Conservation (phyloP, 2,113 vertebrate genomes). For the Leucoraja erinaceus region DNA sequence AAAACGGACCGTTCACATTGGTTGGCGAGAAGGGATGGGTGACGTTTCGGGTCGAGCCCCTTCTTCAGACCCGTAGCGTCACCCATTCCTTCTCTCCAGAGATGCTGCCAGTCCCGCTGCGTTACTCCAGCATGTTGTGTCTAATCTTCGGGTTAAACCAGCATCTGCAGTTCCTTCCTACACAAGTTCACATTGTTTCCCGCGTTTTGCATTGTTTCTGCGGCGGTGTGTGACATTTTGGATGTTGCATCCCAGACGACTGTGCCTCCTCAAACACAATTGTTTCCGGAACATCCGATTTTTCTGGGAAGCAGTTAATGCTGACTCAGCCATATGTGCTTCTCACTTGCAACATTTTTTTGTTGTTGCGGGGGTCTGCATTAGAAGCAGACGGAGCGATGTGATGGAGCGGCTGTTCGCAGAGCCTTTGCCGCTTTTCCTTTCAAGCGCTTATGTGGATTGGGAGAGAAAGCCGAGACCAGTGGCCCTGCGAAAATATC, state of each 20-base stretch:
- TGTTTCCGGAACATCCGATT: conserved; percentile 17
- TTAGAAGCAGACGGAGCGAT: not conserved
- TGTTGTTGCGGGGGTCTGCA: not conserved
- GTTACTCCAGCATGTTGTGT: too few relatives aligned
- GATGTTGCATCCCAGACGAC: not conserved
- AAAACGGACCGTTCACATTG: too few relatives aligned
- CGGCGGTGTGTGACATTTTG: not conserved
- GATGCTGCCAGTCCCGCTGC: too few relatives aligned
- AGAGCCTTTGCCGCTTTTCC: not conserved
- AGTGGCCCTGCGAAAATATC: not conserved
- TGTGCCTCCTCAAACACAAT: not conserved
- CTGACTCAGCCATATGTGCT: not conserved
- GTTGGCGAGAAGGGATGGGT: too few relatives aligned
- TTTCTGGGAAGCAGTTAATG: not conserved
- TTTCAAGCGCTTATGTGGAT: not conserved
- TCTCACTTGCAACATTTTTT: not conserved
- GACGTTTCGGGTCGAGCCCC: too few relatives aligned
- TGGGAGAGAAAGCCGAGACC: not conserved
- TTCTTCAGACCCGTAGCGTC: too few relatives aligned
- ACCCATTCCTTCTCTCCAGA: too few relatives aligned
- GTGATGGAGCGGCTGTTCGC: not conserved
- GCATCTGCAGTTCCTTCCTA: too few relatives aligned
- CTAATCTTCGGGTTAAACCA: too few relatives aligned
- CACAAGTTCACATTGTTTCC: too few relatives aligned
- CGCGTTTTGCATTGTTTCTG: too few relatives aligned